Evolutionary conservation across 2,113 vertebrate species (phyloP).

Genomic region (Silurus asotus): DNA sequence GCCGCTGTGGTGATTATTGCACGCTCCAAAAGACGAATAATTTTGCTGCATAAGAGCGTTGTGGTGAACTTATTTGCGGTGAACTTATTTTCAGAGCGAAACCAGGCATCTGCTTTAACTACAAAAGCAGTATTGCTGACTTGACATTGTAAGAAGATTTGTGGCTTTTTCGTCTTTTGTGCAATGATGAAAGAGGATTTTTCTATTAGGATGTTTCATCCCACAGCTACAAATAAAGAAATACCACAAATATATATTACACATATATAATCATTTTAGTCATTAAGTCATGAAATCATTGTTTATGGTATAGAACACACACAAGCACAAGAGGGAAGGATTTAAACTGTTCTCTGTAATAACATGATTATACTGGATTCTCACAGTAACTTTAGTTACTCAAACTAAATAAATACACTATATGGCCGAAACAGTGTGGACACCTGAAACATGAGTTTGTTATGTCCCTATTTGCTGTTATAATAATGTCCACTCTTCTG

Average conservation of each 20-base stretch:
- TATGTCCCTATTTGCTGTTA: no score
- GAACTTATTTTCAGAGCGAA: neutral
- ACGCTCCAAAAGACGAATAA: neutral
- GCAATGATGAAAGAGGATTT: neutral
- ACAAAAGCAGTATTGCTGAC: neutral
- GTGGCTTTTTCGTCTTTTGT: neutral
- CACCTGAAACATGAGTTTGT: no score
- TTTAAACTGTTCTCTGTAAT: neutral
- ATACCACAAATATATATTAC: neutral
- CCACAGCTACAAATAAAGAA: neutral
- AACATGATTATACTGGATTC: neutral
- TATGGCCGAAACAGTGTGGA: no score
- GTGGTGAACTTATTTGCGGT: constrained; percentile 2
- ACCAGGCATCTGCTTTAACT: neutral
- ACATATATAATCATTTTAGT: neutral
- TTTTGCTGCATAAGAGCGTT: neutral
- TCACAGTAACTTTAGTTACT: neutral
- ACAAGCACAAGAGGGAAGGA: neutral
- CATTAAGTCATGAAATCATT: neutral
- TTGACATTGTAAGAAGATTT: neutral
- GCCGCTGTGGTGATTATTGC: neutral
- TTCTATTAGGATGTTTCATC: neutral
- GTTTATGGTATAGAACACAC: neutral
- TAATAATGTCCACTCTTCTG: no score
- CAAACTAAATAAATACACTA: no score